Conservation (phyloP, 2,797 vertebrate species). For the Chanos chanos region DNA sequence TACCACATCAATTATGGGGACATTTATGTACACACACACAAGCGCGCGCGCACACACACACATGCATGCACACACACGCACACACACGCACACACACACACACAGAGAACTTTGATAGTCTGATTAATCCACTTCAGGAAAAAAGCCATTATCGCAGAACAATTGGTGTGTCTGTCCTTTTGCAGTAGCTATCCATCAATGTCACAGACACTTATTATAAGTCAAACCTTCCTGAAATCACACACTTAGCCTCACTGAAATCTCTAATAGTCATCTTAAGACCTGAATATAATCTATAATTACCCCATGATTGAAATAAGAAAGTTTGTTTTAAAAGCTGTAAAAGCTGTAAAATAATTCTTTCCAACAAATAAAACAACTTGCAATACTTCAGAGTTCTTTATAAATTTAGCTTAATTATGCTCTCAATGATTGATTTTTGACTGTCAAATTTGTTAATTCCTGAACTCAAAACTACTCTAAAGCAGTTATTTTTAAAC, state of each 20-base stretch:
- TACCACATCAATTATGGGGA: slow-evolving; percentile 41
- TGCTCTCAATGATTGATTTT: no score
- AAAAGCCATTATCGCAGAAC: slow-evolving; percentile 73
- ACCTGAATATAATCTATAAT: slow-evolving; percentile 15
- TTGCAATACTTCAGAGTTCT: no score
- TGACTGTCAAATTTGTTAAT: no score
- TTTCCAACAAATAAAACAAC: no score
- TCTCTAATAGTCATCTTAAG: slow-evolving; percentile 17
- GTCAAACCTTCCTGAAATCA: slow-evolving; percentile 55
- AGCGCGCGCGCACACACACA: neutral
- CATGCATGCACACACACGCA: neutral
- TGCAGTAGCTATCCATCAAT: slow-evolving; percentile 68
- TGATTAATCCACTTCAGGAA: slow-evolving; percentile 67
- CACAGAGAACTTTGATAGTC: slow-evolving; percentile 39
- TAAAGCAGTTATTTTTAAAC: no score
- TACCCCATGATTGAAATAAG: no score
- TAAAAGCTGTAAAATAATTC: no score
- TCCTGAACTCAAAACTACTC: no score
- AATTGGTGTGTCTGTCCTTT: slow-evolving; percentile 67
- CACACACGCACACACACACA: slow-evolving; percentile 17
- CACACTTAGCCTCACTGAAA: slow-evolving; percentile 36
- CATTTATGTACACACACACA: slow-evolving; percentile 4
- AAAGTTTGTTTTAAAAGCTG: no score
- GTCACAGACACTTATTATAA: slow-evolving; percentile 64
- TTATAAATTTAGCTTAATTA: no score